Conservation (phyloP, 2,113 vertebrate genomes). For the Psilopsiagon aymara region DNA sequence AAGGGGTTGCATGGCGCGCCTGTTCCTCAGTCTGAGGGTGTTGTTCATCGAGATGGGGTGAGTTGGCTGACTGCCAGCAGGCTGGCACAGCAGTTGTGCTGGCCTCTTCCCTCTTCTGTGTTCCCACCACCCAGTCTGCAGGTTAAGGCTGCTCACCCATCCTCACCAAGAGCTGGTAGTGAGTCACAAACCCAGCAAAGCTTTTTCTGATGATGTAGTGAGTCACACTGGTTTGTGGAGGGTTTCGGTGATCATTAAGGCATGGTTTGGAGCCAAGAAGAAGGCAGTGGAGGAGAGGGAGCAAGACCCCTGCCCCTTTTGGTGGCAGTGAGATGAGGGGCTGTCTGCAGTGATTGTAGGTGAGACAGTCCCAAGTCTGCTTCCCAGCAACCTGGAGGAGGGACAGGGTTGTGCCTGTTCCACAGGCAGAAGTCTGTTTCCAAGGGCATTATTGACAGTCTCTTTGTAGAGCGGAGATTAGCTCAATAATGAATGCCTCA, state of each 20-base stretch:
- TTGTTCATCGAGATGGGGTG: neutral
- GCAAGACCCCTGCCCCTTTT: neutral
- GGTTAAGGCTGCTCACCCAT: neutral
- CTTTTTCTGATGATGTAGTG: neutral
- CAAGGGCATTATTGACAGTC: neutral
- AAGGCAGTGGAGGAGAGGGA: neutral
- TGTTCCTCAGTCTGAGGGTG: neutral
- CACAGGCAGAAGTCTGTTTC: neutral
- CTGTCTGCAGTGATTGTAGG: neutral
- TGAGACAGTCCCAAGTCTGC: neutral
- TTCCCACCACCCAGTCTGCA: neutral
- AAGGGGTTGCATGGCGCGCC: neutral
- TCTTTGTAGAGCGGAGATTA: neutral
- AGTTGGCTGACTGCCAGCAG: neutral
- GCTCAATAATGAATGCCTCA: neutral
- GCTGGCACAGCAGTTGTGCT: fast-evolving
- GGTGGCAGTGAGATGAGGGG: neutral
- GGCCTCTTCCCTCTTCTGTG: neutral
- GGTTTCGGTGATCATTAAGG: neutral
- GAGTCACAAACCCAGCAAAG: neutral
- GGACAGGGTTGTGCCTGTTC: neutral
- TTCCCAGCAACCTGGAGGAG: neutral
- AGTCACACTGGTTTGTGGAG: fast-evolving
- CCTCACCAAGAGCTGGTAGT: neutral
- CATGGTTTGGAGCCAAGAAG: neutral